These are phyloP conservation scores for Pseudorasbora parva DNA, from an alignment of 2,113 vertebrate genomes.

Conservation along the genomic window DNA sequence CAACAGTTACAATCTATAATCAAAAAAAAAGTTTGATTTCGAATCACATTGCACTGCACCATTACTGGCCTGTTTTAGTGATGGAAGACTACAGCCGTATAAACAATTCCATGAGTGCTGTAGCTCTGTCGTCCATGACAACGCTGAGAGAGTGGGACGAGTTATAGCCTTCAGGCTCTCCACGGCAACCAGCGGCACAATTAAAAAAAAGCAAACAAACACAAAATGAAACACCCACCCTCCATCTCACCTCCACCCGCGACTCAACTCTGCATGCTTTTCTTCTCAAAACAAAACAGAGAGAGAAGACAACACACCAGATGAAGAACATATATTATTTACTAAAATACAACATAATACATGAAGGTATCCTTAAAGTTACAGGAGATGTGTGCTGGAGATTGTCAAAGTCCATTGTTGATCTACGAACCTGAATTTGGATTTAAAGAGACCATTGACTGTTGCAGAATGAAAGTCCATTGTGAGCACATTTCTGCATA, in stretches of 20 bases:
- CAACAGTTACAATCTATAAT: not conserved
- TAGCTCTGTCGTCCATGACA: slow-evolving; percentile 54
- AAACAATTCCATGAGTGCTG: slow-evolving; percentile 36
- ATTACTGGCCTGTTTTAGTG: not conserved
- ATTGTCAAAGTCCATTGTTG: not conserved
- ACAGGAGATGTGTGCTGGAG: not conserved
- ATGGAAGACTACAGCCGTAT: not conserved
- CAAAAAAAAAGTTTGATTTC: not conserved
- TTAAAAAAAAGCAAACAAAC: slow-evolving; percentile 54
- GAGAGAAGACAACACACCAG: not conserved
- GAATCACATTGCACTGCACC: not conserved
- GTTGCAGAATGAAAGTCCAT: not conserved
- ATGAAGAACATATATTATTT: slow-evolving; percentile 50
- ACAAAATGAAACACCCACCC: slow-evolving; percentile 63
- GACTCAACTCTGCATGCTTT: slow-evolving; percentile 8
- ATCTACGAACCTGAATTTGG: not conserved
- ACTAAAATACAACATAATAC: slow-evolving; percentile 10
- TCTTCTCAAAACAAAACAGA: slow-evolving; percentile 25
- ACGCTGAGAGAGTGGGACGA: slow-evolving; percentile 48
- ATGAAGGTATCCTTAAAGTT: slow-evolving; percentile 25
- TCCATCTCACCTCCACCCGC: slow-evolving; percentile 49
- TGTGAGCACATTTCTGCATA: not conserved
- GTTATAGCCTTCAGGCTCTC: slow-evolving; percentile 40
- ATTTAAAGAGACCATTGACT: not conserved
- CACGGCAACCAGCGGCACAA: slow-evolving; percentile 48